These are phyloP conservation scores for Ceratosolen fusciceps DNA, from an alignment of 1,140 invertebrate species.

Conservation along the genomic window DNA sequence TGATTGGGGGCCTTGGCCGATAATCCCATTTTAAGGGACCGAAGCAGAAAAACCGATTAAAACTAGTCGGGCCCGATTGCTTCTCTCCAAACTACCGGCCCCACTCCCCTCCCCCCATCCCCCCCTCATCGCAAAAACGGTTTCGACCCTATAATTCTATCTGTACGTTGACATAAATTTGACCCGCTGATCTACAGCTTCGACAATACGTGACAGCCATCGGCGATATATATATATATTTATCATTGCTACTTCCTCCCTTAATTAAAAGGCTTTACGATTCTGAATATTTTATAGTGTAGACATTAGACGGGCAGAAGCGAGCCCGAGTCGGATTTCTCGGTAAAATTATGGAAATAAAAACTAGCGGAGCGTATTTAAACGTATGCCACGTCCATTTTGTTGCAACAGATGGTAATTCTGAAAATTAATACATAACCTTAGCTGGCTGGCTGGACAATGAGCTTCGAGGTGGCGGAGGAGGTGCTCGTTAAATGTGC, in stretches of 20 bases:
- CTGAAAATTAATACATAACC: neutral
- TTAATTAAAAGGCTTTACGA: neutral
- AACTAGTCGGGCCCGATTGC: neutral
- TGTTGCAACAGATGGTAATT: neutral
- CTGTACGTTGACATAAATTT: neutral
- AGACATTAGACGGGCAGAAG: neutral
- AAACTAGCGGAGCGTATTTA: neutral
- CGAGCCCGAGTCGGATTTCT: neutral
- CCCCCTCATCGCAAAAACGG: too few relatives aligned
- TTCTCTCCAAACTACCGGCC: too few relatives aligned
- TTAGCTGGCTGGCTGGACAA: neutral
- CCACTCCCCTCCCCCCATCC: too few relatives aligned
- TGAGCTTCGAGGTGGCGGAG: neutral
- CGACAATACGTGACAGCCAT: neutral
- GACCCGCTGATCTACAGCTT: neutral
- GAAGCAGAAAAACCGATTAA: constrained; percentile 29
- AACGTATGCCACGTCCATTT: neutral
- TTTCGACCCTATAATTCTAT: too few relatives aligned
- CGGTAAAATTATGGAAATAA: neutral
- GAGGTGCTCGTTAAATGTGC: too few relatives aligned
- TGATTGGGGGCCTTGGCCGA: neutral
- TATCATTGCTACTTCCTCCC: neutral
- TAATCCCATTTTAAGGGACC: constrained; percentile 35
- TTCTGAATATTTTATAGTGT: neutral
- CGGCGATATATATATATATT: neutral